Conservation (phyloP, 2,113 vertebrate species). For the Carassius gibelio region DNA sequence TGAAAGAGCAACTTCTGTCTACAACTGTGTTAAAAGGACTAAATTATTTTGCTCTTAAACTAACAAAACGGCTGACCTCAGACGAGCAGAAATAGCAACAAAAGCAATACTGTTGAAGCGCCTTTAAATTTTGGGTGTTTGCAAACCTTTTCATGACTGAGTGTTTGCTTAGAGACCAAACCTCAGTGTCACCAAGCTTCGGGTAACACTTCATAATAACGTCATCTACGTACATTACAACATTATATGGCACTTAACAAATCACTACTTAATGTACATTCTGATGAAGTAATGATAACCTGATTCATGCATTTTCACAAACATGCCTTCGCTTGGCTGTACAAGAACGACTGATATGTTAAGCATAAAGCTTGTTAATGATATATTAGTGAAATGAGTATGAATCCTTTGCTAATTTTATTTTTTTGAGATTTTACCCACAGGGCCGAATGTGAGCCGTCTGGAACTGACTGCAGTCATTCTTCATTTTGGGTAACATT, state of each 20-base stretch:
- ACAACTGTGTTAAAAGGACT: constrained; percentile 32
- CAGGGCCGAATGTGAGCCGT: background rate
- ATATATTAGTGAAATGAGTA: background rate
- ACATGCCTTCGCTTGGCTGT: background rate
- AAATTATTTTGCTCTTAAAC: constrained; percentile 21
- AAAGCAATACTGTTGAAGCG: constrained; percentile 4
- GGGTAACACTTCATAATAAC: constrained; percentile 25
- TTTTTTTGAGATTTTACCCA: background rate
- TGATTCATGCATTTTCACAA: background rate
- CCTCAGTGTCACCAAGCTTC: background rate
- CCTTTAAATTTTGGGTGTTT: constrained; percentile 1
- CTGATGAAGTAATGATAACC: background rate
- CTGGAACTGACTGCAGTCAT: background rate
- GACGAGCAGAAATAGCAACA: constrained; percentile 33
- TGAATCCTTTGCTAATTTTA: background rate
- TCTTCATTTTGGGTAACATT: background rate
- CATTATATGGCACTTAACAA: background rate
- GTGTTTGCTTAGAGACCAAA: constrained; percentile 20
- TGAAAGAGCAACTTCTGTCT: constrained; percentile 29
- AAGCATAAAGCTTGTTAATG: constrained; percentile 3
- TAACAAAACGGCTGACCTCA: constrained; percentile 24
- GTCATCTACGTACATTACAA: background rate
- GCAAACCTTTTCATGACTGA: constrained; percentile 3
- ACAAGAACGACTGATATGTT: constrained; percentile 1
- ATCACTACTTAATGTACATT: background rate